Evolutionary conservation across 64 coral and sea anemone genomes (phyloP).

Genomic region (Montipora capricornis): DNA sequence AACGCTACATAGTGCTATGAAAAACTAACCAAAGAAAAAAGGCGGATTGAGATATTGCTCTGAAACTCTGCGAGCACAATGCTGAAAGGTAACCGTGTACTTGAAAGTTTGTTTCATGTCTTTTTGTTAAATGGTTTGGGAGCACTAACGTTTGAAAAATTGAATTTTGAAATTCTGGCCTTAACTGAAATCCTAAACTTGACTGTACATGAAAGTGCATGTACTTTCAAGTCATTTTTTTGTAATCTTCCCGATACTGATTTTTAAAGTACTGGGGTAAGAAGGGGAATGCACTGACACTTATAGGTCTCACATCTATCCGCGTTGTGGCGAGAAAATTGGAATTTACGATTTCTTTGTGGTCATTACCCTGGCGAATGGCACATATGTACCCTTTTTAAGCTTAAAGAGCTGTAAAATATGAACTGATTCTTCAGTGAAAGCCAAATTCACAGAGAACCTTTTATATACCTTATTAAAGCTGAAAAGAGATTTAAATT

Average conservation of each 20-base stretch:
- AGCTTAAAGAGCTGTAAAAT: background rate
- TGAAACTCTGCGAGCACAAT: background rate
- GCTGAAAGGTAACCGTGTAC: background rate
- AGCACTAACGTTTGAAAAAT: background rate
- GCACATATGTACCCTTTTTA: background rate
- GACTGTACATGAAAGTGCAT: constrained; percentile 27
- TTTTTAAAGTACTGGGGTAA: background rate
- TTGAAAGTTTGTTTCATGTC: background rate
- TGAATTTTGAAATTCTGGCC: background rate
- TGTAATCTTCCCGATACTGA: background rate
- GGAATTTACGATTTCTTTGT: background rate
- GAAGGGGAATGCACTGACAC: background rate
- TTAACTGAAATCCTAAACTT: constrained; percentile 20
- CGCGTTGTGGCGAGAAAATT: background rate
- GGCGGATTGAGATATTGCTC: background rate
- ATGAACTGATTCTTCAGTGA: too few relatives aligned
- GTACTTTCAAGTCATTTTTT: constrained; percentile 5
- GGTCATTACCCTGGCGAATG: background rate
- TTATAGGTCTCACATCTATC: background rate
- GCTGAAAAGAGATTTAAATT: background rate
- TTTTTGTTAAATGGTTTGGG: background rate
- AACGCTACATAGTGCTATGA: background rate
- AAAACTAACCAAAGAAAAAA: background rate
- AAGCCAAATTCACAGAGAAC: background rate
- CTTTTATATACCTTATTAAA: background rate